Evolutionary conservation across 2,113 vertebrate genomes (phyloP), one percentile per base, ranked within the genome.

Genomic region (Alaudala cheleensis): DNA sequence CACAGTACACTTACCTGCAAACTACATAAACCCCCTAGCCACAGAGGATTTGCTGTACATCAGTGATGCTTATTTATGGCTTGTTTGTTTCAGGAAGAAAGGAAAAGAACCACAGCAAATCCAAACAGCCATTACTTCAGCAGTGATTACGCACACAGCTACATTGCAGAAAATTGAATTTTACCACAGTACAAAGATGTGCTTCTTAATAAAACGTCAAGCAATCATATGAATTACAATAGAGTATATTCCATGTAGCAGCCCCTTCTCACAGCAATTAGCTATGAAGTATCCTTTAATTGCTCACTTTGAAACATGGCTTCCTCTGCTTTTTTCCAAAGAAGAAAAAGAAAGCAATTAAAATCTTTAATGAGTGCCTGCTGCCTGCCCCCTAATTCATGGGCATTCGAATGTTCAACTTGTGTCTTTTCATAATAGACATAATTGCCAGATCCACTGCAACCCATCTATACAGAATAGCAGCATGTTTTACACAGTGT

Each of bases 401-500:
- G 86, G 89, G 81, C 13, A 42, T 88, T n/a, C 54, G 77, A 88
- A 77, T 42, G 56, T 88, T 95, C 81, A n/a, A 65, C 88, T 96
- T 82, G 19, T 88, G 77, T 90, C 90, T 94, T 71, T 91, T 88
- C 78, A 86, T 72, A 92, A 96, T 76, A 96, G 93, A 88, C 73
- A 62, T 87, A 95, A 96, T 96, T 92, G 94, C 89, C 90, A 92
- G 83, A 29, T 42, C 92, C 61, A 95, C 80, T 94, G 76, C 93
- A 93, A 93, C 61, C 77, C 91, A 57, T 89, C 91, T 90, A 90
- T 87, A 88, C 17, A 85, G 79, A 91, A 74, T 11, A 0, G 93
- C 92, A 94, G 88, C 60, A 62, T 92, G 92, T 93, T 96, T 95
- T 93, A 94, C 86, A 84, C 72, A 96, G 87, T 93, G 85, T 96